These are phyloP conservation scores for Pedionomus torquatus DNA, from an alignment of 2,113 vertebrate species.

Conservation along the genomic window DNA sequence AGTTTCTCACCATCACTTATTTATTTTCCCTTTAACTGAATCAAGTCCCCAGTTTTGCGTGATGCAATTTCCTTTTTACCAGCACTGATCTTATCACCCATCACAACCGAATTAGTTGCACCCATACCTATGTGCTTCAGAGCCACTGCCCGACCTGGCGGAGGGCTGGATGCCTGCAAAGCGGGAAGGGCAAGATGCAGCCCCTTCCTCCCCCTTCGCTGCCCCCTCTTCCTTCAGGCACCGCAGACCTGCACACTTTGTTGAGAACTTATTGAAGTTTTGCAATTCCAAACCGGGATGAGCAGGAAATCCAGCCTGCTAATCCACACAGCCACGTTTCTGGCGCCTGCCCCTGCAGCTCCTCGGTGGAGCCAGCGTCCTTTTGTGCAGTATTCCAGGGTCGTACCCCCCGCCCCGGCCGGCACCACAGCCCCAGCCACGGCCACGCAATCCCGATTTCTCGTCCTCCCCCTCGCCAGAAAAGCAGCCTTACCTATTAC, in stretches of 20 bases:
- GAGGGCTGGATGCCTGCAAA: background rate
- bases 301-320: background rate
- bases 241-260: constrained; percentile 34
- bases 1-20: background rate
- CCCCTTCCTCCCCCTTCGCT: background rate
- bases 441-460: background rate
- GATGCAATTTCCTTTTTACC: accelerated
- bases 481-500: constrained; percentile 61
- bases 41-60: accelerated
- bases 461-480: background rate
- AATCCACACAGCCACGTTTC: background rate
- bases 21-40: background rate
- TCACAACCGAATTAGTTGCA: accelerated
- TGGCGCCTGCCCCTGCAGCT: background rate
- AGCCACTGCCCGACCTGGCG: accelerated
- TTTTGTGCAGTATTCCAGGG: background rate
- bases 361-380: background rate
- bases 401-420: background rate
- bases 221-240: background rate
- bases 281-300: background rate
- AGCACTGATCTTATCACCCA: background rate
- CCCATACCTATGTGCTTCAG: accelerated
- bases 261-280: constrained; percentile 76
- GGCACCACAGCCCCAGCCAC: background rate
- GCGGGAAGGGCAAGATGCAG: background rate